Evolutionary conservation across 1,140 invertebrate genomes (phyloP).

Genomic region (Temnothorax curvispinosus): DNA sequence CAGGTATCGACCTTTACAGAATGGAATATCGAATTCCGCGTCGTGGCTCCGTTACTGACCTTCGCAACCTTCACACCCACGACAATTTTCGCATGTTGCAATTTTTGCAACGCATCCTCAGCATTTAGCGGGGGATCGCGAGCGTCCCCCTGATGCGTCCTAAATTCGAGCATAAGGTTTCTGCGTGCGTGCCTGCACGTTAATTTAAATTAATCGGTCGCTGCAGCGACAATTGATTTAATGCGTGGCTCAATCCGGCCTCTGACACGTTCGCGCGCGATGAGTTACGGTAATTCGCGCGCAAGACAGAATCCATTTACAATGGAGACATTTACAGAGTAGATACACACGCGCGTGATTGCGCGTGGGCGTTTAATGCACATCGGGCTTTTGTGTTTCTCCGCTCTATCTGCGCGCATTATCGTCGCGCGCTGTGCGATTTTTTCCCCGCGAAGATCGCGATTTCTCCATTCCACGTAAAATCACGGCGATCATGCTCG

Average conservation of each 20-base stretch:
- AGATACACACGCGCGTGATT: constrained; percentile 32
- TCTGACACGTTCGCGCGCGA: constrained; percentile 68
- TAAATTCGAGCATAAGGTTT: constrained; percentile 35
- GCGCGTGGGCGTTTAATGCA: constrained; percentile 36
- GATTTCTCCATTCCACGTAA: constrained; percentile 7
- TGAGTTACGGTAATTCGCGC: constrained; percentile 73
- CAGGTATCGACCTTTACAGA: neutral
- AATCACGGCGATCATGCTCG: neutral
- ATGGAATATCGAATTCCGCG: neutral
- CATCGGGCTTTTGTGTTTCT: constrained; percentile 22
- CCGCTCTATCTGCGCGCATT: neutral
- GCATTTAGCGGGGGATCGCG: no score
- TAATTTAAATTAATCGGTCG: constrained; percentile 72
- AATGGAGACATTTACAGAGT: constrained; percentile 69
- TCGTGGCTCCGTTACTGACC: neutral
- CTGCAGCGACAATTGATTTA: constrained; percentile 70
- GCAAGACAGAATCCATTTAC: constrained; percentile 73
- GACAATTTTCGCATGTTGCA: neutral
- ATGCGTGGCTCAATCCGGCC: constrained; percentile 68
- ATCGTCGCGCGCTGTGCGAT: neutral
- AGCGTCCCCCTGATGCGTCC: neutral
- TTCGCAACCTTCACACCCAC: neutral
- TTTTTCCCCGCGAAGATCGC: neutral
- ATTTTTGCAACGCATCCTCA: neutral
- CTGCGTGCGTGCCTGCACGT: constrained; percentile 13